These are phyloP conservation scores for Tragulus kanchil DNA, from an alignment of 2,113 vertebrate species.

Conservation along the genomic window DNA sequence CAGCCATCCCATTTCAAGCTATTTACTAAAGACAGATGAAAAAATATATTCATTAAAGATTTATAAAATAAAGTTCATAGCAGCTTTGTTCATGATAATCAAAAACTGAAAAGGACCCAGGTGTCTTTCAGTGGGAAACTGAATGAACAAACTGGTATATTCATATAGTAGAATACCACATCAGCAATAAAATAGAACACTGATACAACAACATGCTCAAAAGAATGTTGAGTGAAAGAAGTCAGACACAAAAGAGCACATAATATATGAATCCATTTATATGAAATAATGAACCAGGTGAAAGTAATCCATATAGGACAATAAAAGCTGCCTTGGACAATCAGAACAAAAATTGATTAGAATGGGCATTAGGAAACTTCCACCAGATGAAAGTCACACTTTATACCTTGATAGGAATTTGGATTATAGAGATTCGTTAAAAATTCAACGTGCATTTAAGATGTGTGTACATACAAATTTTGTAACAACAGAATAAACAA, in stretches of 20 bases:
- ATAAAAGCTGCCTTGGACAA: neutral
- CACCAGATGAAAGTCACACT: neutral
- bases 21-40: neutral
- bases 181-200: slow-evolving; percentile 22
- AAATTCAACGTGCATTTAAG: slow-evolving; percentile 20
- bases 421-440: slow-evolving; percentile 24
- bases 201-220: neutral
- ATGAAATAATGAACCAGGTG: slow-evolving; percentile 3
- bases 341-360: neutral
- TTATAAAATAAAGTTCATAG: slow-evolving; percentile 5
- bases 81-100: neutral
- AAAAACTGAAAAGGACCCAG: neutral
- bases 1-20: neutral
- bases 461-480: neutral
- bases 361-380: neutral
- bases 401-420: neutral
- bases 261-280: neutral
- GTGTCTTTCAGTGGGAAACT: neutral
- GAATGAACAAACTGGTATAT: neutral
- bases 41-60: neutral
- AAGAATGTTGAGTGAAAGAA: neutral
- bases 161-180: neutral
- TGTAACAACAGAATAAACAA: slow-evolving; percentile 32
- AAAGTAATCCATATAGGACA: neutral
- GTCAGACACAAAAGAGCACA: neutral